Evolutionary conservation across 2,797 vertebrate genomes (phyloP), one percentile per base, ranked within the genome.

Genomic region (Streptopelia turtur): DNA sequence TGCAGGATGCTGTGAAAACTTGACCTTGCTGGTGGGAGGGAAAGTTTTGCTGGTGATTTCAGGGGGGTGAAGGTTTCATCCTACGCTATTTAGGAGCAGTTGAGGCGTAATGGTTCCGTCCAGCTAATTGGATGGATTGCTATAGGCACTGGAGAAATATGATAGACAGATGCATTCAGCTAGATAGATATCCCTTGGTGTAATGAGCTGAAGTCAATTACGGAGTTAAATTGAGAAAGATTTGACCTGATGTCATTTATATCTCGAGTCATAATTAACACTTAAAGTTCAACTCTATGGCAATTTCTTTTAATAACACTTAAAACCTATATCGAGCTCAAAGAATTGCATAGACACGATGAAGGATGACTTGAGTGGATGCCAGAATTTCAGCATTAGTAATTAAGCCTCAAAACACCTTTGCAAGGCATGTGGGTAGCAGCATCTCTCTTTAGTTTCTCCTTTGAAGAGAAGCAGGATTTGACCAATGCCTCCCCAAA

Each of bases 201-300:
- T n/a, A 90, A 63, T 0, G 3, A 96, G 82, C 63, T 91, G 59
- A 91, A 96, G 94, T 94, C 87, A 95, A 84, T 96, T 95, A 92
- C 5, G 1, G 86, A 97, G 86, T 87, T 95, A 95, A 95, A 95
- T 4, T 77, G 90, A 79, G 50, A 83, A 92, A 87, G 61, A 74
- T 92, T 80, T 95, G 96, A 96, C 95, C 93, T 80, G 71, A 90
- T 92, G 86, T 90, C 94, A 90, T 94, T 95, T 95, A 80, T 87
- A 92, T 93, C 86, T 95, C 1, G 0, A 95, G 86, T 77, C 88
- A 85, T 95, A 95, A 97, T 93, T 95, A 97, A 95, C 78, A 83
- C 91, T 93, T 94, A 93, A 93, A 95, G 90, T 89, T 95, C 94
- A 96, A 83, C 75, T 94, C 81, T 80, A 30, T 72, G 68, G 86